phyloP scores from a whole-genome alignment of 2,797 vertebrate genomes.

The Anniella stebbinsi region DNA sequence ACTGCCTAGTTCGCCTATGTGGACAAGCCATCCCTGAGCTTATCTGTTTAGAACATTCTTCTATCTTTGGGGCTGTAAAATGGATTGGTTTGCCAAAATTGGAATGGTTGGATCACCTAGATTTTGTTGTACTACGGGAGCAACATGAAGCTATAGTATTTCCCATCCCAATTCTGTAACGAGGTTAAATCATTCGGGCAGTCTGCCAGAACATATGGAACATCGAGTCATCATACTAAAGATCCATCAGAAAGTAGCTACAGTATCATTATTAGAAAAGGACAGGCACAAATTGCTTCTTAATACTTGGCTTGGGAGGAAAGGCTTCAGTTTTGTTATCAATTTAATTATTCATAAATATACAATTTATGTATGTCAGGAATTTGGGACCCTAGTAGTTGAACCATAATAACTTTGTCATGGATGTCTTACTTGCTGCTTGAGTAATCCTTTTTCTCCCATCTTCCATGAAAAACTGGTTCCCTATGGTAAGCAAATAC shows the following conservation, averaged over 20 bases:
- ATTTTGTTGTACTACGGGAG: not conserved
- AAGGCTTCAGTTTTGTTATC: not conserved
- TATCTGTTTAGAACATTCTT: not conserved
- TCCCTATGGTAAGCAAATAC: not conserved
- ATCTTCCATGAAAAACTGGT: not conserved
- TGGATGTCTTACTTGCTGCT: not conserved
- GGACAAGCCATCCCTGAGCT: not conserved
- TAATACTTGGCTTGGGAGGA: not conserved
- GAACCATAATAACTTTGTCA: not conserved
- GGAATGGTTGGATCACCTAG: not conserved
- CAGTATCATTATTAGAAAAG: constrained; percentile 18
- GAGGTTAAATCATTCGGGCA: not conserved
- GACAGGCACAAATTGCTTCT: not conserved
- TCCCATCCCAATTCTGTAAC: not conserved
- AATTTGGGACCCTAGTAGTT: constrained; percentile 1
- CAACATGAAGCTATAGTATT: too few species aligned
- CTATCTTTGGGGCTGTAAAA: not conserved
- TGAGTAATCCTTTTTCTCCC: not conserved
- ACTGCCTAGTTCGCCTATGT: too few species aligned
- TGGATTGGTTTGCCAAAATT: not conserved
- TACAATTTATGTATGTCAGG: not conserved
- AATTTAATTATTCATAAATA: constrained; percentile 1
- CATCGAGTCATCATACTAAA: not conserved
- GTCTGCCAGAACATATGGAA: not conserved
- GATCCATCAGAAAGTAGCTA: not conserved